A percentile compares a stretch with the other conserved stretches of the same genome.
These are phyloP conservation scores for Azemiops feae DNA, from an alignment of 2,113 vertebrate genomes.

Conservation along the genomic window DNA sequence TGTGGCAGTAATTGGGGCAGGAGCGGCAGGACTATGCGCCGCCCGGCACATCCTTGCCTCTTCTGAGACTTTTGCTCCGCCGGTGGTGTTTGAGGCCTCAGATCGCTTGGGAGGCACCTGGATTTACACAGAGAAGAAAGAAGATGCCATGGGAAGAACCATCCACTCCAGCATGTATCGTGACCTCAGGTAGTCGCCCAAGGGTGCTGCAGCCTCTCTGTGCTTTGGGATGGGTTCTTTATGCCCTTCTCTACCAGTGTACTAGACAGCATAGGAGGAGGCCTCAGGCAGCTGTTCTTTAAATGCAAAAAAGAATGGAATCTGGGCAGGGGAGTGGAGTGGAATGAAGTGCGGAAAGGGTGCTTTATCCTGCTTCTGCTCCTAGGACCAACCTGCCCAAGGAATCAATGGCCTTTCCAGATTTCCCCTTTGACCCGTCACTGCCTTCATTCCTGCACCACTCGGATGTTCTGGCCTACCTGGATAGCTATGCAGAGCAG, in stretches of 20 bases:
- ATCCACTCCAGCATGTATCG: conserved; percentile 81
- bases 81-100: conserved; percentile 71
- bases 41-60: conserved; percentile 71
- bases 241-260: background rate
- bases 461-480: conserved; percentile 70
- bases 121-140: conserved; percentile 69
- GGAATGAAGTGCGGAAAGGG: background rate
- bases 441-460: conserved; percentile 78
- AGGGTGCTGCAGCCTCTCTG: background rate
- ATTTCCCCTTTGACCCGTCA: conserved; percentile 72
- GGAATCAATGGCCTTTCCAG: conserved; percentile 82
- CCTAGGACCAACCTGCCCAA: conserved; percentile 81
- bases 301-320: too few species aligned
- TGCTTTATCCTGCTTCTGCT: background rate
- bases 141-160: conserved; percentile 26
- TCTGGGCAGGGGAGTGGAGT: too few species aligned
- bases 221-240: too few species aligned
- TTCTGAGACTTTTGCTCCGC: conserved; percentile 58
- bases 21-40: conserved; percentile 70
- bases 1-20: conserved; percentile 68
- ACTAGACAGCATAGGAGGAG: background rate
- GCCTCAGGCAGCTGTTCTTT: too few species aligned
- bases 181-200: conserved; percentile 58
- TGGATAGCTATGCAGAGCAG: conserved; percentile 69
- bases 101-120: conserved; percentile 74